Base-by-base conservation (phyloP, 2,113 vertebrate genomes). In the Tachysurus fulvidraco region DNA sequence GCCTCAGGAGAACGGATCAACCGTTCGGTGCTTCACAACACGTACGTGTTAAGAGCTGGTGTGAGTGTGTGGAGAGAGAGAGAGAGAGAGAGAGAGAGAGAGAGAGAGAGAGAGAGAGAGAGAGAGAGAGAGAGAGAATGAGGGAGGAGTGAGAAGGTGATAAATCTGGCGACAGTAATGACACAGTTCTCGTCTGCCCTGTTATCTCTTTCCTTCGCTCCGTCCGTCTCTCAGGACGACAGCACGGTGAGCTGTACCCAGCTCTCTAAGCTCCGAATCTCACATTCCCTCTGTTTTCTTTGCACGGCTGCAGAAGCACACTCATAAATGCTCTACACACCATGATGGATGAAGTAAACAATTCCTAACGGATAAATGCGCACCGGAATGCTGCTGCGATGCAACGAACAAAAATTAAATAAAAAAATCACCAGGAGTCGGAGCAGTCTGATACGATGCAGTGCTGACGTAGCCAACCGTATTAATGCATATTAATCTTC, bases 1-100 rank as follows among this genome's bases (percentile, higher is more conserved):
- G 65, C 81, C 81, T 84, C 84, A 52, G 57, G 41, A n/a, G 65
- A 88, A 84, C 73, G 52, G 69, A 92, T 91, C 92, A 85, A 89
- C 92, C 90, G 92, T 89, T 90, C 91, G 83, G 85, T 86, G 90
- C 90, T 92, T 88, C 88, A 89, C 86, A 92, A 92, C 89, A 90
- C 14, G 12, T 52, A 23, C 10, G 78, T 30, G 65, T 19, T 65
- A 19, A n/a, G 11, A 81, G 79, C 57, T 55, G 52, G 54, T 21
- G 44, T 46, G 59, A 52, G 64, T 28, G 46, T 88, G 88, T 69
- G 79, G 28, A 84, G n/a, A 80, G 62, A 62, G 81, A 67, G 54
- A 71, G 64, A 60, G 83, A 81, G 83, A 25, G 60, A 86, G 46
- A 17, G 52, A 78, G 83, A 88, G 88, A 88, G 83, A 84, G 84